Evolutionary conservation across 1,140 invertebrate species (phyloP).

Genomic region (Fopius arisanus): DNA sequence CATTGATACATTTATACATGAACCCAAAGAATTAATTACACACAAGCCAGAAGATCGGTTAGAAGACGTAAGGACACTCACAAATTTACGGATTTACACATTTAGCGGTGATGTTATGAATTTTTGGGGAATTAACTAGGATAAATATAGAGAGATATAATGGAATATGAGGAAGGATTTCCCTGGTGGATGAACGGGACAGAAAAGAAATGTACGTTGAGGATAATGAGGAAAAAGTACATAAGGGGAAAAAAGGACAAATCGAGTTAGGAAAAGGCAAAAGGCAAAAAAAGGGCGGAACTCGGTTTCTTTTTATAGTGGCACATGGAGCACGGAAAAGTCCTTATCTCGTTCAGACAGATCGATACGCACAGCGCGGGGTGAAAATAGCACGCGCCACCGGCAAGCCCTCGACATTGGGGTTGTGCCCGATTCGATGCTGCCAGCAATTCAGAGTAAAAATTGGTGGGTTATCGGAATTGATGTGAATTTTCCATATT

Average conservation of each 20-base stretch:
- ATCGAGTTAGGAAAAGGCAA: too few species aligned
- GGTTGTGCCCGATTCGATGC: background rate
- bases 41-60: background rate
- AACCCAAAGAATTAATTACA: background rate
- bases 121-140: too few species aligned
- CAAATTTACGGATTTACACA: too few species aligned
- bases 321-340: background rate
- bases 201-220: too few species aligned
- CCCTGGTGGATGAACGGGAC: too few species aligned
- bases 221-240: too few species aligned
- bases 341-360: conserved; percentile 6
- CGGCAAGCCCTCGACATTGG: background rate
- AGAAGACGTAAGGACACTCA: too few species aligned
- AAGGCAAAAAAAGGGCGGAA: background rate
- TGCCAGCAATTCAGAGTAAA: background rate
- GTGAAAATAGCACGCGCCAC: background rate
- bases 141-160: too few species aligned
- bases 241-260: too few species aligned
- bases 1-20: background rate
- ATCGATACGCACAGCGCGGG: conserved; percentile 2
- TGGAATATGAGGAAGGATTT: too few species aligned
- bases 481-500: too few species aligned
- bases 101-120: too few species aligned
- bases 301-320: background rate
- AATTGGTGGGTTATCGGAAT: background rate